Conservation (phyloP, 1,140 invertebrate species). For the Vanessa tameamea region DNA sequence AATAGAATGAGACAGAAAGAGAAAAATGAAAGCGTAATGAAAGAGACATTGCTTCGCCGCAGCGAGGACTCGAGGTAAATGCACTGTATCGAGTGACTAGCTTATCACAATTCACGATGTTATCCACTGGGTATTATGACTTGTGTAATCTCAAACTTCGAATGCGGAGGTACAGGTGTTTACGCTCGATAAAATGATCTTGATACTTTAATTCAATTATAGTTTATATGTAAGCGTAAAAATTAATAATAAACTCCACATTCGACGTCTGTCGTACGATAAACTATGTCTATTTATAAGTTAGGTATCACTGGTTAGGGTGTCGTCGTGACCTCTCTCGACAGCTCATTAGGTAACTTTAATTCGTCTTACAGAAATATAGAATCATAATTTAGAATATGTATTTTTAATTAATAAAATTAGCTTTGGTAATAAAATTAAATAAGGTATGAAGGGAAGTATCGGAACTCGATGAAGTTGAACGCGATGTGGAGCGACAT, state of each 20-base stretch:
- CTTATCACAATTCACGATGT: slow-evolving; percentile 38
- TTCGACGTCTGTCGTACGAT: slow-evolving; percentile 41
- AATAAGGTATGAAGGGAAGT: slow-evolving; percentile 44
- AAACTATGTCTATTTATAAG: slow-evolving; percentile 59
- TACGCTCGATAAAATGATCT: not conserved
- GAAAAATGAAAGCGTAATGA: slow-evolving; percentile 47
- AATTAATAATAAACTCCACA: slow-evolving; percentile 32
- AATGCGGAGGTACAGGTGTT: slow-evolving; percentile 16
- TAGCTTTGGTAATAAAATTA: slow-evolving; percentile 60
- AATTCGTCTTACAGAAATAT: slow-evolving; percentile 44
- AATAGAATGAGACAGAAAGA: slow-evolving; percentile 55
- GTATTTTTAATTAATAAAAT: slow-evolving; percentile 53
- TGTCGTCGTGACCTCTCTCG: slow-evolving; percentile 49
- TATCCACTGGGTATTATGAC: slow-evolving; percentile 28
- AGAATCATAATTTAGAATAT: slow-evolving; percentile 49
- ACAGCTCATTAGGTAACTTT: slow-evolving; percentile 58
- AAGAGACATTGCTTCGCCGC: slow-evolving; percentile 59
- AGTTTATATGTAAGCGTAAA: not conserved
- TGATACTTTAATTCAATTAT: not conserved
- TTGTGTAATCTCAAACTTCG: slow-evolving; percentile 45
- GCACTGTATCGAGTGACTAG: slow-evolving; percentile 67
- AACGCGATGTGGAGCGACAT: slow-evolving; percentile 69
- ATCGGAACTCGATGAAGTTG: slow-evolving; percentile 46
- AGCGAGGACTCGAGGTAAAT: slow-evolving; percentile 72
- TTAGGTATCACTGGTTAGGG: slow-evolving; percentile 44